Base-by-base conservation (phyloP, 2,888 invertebrate species). In the Gasteruption jaculator region DNA sequence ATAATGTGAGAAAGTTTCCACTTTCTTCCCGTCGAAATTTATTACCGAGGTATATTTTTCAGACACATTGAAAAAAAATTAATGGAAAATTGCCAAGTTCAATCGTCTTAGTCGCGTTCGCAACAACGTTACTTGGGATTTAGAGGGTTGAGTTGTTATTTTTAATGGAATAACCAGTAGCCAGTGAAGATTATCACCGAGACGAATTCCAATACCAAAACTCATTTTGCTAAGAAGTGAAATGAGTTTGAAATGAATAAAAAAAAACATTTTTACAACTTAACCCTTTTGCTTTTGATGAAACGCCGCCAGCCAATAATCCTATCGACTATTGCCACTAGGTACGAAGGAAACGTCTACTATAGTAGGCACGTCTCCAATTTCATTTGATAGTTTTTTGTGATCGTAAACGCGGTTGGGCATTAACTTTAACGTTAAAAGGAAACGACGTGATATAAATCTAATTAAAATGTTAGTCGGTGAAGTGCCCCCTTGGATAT, bases 321-420 rank as follows among this genome's bases (percentile, higher is more conserved):
- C 45, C 50, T 51, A 49, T 56, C 51, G 51, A 46, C 57, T 54
- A 58, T 56, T 55, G 52, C 48, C 51, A 46, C 50, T 52, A 53
- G 57, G 34, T 36, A 47, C 45, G 34, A 33, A 26, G 34, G 40
- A 40, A 21, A 37, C 48, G 45, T 43, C 49, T n/a, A n/a, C n/a
- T n/a, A n/a, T 55, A 56, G 56, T 60, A 62, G 53, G 50, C 46
- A 48, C 60, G 56, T 63, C 65, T 67, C 65, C 58, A 65, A 63
- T 68, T 68, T 68, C 68, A 55, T 50, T 60, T 60, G 63, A 63
- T 64, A 61, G 61, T 65, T 68, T 68, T 66, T 64, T 66, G 62
- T 61, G 56, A 61, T 67, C 68, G 61, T 68, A 65, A 68, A 68
- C 56, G 61, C 54, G 55, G 52, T 53, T 53, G 52, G 48, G 57